Conservation (phyloP, 2,888 invertebrate genomes). For the Antitype chi region DNA sequence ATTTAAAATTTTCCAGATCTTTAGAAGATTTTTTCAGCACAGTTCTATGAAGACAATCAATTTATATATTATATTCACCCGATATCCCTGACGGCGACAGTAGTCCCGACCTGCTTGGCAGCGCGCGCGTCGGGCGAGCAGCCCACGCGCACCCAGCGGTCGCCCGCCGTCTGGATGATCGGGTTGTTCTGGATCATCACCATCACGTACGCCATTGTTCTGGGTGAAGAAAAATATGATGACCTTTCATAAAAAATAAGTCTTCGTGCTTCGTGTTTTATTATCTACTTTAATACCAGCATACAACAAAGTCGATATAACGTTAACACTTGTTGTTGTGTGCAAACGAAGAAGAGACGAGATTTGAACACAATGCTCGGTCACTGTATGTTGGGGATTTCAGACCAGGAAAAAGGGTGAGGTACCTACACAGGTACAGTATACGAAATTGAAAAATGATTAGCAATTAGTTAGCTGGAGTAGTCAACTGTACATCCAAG, state of each 20-base stretch:
- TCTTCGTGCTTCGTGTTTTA: not conserved
- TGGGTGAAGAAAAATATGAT: constrained; percentile 70
- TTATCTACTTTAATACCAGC: not conserved
- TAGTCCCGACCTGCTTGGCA: constrained; percentile 83
- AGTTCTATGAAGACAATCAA: not conserved
- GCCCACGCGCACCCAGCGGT: constrained; percentile 95
- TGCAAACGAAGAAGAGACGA: not conserved
- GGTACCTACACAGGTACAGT: not conserved
- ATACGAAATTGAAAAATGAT: not conserved
- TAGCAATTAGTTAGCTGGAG: not conserved
- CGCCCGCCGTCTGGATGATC: constrained; percentile 96
- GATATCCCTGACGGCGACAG: constrained; percentile 86
- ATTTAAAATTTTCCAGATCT: not conserved
- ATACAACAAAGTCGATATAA: not conserved
- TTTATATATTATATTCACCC: constrained; percentile 73
- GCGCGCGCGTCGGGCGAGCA: constrained; percentile 91
- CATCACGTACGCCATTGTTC: constrained; percentile 94
- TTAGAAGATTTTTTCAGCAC: not conserved
- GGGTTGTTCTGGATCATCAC: constrained; percentile 96
- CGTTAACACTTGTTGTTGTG: not conserved
- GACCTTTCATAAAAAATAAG: not conserved
- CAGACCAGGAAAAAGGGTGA: not conserved
- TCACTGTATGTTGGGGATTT: not conserved
- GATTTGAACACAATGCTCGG: not conserved
- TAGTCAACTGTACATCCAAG: not conserved